Evolutionary conservation across 1,140 invertebrate species (phyloP), one percentile per base, ranked within the genome.

Genomic region (Achroia grisella): DNA sequence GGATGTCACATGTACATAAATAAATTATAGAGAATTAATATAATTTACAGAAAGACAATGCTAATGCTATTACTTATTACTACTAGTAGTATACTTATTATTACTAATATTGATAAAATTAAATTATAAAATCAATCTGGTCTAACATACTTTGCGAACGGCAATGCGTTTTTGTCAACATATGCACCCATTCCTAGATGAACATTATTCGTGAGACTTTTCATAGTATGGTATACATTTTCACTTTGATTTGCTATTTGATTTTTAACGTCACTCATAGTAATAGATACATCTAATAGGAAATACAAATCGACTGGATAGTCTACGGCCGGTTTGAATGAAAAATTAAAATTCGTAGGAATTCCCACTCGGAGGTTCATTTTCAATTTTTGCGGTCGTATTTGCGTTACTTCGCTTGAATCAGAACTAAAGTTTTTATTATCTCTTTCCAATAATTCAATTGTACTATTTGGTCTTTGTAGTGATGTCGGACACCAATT

Each of bases 291-390:
- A 68, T 97, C 95, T 90, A 97, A 92, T 0, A 97, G 84, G 66
- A 95, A 97, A 75, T 97, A 97, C 2, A 97, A 75, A 83, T 97
- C 95, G 0, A 97, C 92, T 0, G 95, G 95, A 81, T 96, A 97
- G 71, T 95, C 91, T 54, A 91, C 87, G 1, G 93, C 93, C 50
- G 86, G 86, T 39, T 88, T 87, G 39, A 89, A 91, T 4, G 63
- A 58, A 30, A 87, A 69, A 0, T 52, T 32, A 39, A 86, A 79
- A 14, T 56, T 34, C 10, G 56, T 13, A 5, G 50, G 12, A 27
- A 68, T 49, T 15, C 80, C 78, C 8, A 62, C 50, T 43, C 83
- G 62, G 9, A 81, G 27, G 5, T 49, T 17, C 2, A 84, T 41
- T 17, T 67, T 52, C 6, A 72, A 56, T 36, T 47, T 53, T 47